A percentile compares a stretch with the other conserved stretches of the same genome.
Conservation (phyloP, 2,888 invertebrate species). For the Apotomis turbidana region DNA sequence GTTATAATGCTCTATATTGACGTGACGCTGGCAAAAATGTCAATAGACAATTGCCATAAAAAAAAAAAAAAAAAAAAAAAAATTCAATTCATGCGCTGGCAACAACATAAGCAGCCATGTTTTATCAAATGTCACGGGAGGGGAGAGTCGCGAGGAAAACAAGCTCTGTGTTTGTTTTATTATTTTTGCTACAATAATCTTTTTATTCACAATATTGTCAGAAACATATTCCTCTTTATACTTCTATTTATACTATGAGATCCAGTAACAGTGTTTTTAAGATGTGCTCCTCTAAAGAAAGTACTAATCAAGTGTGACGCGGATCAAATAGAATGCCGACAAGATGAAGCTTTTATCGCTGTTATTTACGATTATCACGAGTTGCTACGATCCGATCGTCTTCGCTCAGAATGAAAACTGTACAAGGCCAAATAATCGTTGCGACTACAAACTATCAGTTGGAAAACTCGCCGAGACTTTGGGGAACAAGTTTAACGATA, state of each 20-base stretch:
- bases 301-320: constrained; percentile 46
- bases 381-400: constrained; percentile 57
- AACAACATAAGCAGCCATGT: constrained; percentile 25
- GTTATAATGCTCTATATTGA: no score
- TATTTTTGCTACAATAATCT: constrained; percentile 32
- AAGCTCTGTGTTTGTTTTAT: constrained; percentile 38
- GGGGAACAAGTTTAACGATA: constrained; percentile 69
- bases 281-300: constrained; percentile 38
- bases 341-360: constrained; percentile 74
- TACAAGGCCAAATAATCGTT: constrained; percentile 65
- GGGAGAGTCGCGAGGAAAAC: constrained; percentile 29
- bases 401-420: constrained; percentile 71
- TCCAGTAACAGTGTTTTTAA: constrained; percentile 15
- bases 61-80: no score
- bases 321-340: constrained; percentile 66
- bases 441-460: constrained; percentile 71
- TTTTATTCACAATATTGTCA: constrained; percentile 32
- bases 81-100: no score
- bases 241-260: constrained; percentile 24
- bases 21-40: no score
- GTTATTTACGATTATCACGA: constrained; percentile 64
- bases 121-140: constrained; percentile 36
- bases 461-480: constrained; percentile 67
- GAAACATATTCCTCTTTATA: constrained; percentile 12
- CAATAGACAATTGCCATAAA: no score